Evolutionary conservation across 2,113 vertebrate species (phyloP), one percentile per base, ranked within the genome.

Genomic region (Megaceryle torquata): DNA sequence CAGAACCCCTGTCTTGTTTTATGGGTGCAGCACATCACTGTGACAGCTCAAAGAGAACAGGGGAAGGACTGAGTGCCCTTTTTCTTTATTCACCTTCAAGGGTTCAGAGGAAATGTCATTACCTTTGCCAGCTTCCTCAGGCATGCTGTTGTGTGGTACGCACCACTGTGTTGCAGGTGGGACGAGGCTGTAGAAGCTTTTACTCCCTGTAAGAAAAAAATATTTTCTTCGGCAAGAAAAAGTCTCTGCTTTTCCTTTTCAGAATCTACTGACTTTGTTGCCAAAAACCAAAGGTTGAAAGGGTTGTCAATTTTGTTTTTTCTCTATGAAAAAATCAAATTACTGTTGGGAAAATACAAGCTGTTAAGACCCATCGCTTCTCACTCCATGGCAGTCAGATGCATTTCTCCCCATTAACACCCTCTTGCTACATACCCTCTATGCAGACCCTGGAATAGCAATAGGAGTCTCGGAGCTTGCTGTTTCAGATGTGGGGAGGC

Each of bases 1-100:
- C 75, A 65, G 39, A 60, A 57, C 15, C 25, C 18, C n/a, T 70
- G n/a, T n/a, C 9, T 69, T 76, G 56, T 85, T 70, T 88, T 95
- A 65, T 60, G 37, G 69, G 9, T 41, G 16, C 44, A 51, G 13
- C 59, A 19, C 48, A 78, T 63, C 0, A 7, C 48, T 68, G 48
- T 82, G 81, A 68, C 60, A 92, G 50, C 59, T 95, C 57, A 63
- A 48, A 85, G 48, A 63, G 69, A 69, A 18, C 2, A 3, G 9
- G 1, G 56, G 29, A 57, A 69, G 75, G 76, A 37, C 41, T 15
- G 5, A 91, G 11, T 68, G 50, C 61, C 60, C 51, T 92, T 96
- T 96, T 71, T 77, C 79, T 91, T 95, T 69, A 87, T 77, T n/a
- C 60, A 59, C 67, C 61, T 69, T 63, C 15, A 78, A 89, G 72